Evolutionary conservation across 2,113 vertebrate species (phyloP), one percentile per base, ranked within the genome.

Genomic region (Nesoenas mayeri): DNA sequence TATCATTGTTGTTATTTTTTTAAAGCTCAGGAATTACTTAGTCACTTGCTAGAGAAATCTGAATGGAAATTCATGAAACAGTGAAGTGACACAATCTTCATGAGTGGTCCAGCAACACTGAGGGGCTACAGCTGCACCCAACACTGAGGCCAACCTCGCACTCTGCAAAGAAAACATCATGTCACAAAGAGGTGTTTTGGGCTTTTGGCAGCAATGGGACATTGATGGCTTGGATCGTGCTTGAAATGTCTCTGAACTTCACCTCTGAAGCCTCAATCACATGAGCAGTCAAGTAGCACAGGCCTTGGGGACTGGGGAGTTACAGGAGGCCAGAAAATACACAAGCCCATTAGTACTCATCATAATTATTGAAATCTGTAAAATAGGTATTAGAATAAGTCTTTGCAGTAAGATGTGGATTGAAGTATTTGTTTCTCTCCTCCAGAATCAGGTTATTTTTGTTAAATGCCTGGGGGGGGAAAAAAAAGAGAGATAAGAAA

Each of bases 391-490:
- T 99, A 96, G 99, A 99, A 88, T 99, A 99, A 86, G 99, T 99
- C 98, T 99, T 99, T 97, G 98, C 98, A 58, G 98, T 98, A 77
- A 99, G 99, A 95, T 99, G 99, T 13, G 99, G 99, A 96, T 99
- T 99, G 98, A 99, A 99, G 97, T 99, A 99, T 91, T 99, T 99
- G 97, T 99, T 99, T 97, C 99, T 98, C 97, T 99, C 99, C 97
- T 99, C 99, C 97, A 99, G 97, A 95, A 99, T 99, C 98, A 99
- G 97, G 98, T 99, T 99, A 98, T 99, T 99, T 98, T 99, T 99
- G 98, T 99, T 99, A 98, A 99, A 99, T 94, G 99, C 99, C 99
- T 99, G 97, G 28, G 1, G 34, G 13, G 5, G 19, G 17, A 60
- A 31, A n/a, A 16, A 47, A 88, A 96, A 96, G 13, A 85, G 17